Evolutionary conservation across 2,888 invertebrate genomes (phyloP), one percentile per base, ranked within the genome.

Genomic region (Erpobdella octoculata): DNA sequence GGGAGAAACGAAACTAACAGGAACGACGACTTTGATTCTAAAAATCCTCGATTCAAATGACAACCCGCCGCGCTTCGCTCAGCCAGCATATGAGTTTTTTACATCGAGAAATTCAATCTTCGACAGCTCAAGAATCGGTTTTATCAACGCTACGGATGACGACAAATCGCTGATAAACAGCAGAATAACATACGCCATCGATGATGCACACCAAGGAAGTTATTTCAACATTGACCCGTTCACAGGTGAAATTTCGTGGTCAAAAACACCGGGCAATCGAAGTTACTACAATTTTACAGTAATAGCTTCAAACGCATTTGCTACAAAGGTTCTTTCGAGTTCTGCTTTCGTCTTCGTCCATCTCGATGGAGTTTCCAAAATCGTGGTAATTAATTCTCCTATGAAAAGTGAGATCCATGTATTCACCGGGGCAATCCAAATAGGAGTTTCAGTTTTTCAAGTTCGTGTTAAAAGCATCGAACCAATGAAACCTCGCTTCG

Each of bases 21-120:
- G 69, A 31, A 58, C 69, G n/a, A 48, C 69, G 4, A 33, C 48
- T 58, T 31, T 69, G 35, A 58, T 28, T 33, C n/a, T 69, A 5
- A 69, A 69, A 31, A 35, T 69, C n/a, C 21, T 25, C 31, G 58
- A 33, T 31, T 4, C 33, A 58, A 69, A 69, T 46, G 69, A 69
- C 33, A 46, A 69, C 36, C n/a, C 2, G 18, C 69, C 58, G 8
- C 41, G 25, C 35, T 69, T 69, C 36, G 25, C 46, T n/a, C 48
- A 46, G 21, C 33, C 18, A 5, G n/a, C n/a, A 35, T 69, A 53
- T 48, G 37, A 48, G n/a, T 69, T 48, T 46, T 31, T 31, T 58
- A 28, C 33, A 12, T n/a, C 53, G n/a, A 38, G 31, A 33, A 33
- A 33, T 9, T 9, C 33, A 6, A 12, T 58, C 35, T 35, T 58